Evolutionary conservation across 2,113 vertebrate genomes (phyloP), one percentile per base, ranked within the genome.

Genomic region (Trogon melanurus): DNA sequence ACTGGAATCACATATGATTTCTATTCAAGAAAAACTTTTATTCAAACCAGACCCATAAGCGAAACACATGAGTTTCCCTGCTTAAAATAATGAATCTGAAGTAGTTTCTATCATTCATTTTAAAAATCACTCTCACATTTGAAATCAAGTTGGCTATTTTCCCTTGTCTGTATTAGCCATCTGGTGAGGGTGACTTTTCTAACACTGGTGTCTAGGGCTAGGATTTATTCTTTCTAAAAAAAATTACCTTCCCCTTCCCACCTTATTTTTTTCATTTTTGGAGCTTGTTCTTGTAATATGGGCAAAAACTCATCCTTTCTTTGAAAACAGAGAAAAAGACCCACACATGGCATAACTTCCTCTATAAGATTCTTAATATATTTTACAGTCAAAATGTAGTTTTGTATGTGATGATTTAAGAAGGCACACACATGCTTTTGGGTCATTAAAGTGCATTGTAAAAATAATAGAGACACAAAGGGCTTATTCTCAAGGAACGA

Each of bases 1-100:
- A 98, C 97, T 97, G 96, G 91, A 96, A 96, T 97, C 96, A 95
- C 98, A 98, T 98, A 94, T 98, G 98, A 98, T 98, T 98, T 97
- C 96, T 96, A 98, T 98, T 98, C 97, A 98, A 95, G 97, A 95
- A 97, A 97, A 97, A 97, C 83, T 97, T 98, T 97, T 97, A 98
- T 98, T 98, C 96, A 98, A 98, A 98, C 97, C 98, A 98, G 98
- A 98, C 71, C 95, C 95, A 79, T 93, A 96, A 96, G 96, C 93
- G 95, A 97, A 97, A 97, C 96, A 97, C 94, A 97, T 95, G 97
- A 97, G 96, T 96, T 97, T 96, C 91, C 34, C 70, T 73, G 94
- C 89, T 96, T 95, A 97, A 93, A 98, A 97, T 97, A 98, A 97
- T 97, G 96, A 97, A 97, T 96, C 96, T 94, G 97, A 97, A 97